These are phyloP conservation scores for Lottia gigantea DNA, from an alignment of 2,888 invertebrate genomes.

Conservation along the genomic window DNA sequence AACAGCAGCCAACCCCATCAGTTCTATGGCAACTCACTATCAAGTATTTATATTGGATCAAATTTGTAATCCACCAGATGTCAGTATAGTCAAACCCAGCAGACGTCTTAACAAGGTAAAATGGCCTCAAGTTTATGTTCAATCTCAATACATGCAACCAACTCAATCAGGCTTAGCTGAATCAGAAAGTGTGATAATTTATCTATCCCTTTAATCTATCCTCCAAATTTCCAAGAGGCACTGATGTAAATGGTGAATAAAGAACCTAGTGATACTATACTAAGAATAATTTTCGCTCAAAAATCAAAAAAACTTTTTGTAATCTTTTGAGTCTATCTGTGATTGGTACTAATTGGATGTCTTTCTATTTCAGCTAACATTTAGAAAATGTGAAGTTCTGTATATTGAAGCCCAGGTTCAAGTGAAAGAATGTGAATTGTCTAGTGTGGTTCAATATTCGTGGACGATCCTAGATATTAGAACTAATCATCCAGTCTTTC, in stretches of 20 bases:
- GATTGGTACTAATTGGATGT: no score
- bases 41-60: slow-evolving; percentile 55
- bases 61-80: slow-evolving; percentile 50
- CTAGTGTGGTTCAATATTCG: slow-evolving; percentile 35
- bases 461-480: slow-evolving; percentile 44
- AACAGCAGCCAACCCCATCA: slow-evolving; percentile 53
- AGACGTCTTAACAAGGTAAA: background rate
- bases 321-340: no score
- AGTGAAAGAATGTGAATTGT: slow-evolving; percentile 43
- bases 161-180: no score
- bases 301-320: no score
- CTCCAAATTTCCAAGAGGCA: no score
- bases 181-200: no score
- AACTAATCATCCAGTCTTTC: slow-evolving; percentile 12
- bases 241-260: no score
- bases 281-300: no score
- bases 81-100: slow-evolving; percentile 39
- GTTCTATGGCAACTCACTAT: slow-evolving; percentile 43
- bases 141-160: no score
- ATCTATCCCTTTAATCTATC: no score
- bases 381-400: slow-evolving; percentile 35
- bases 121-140: background rate
- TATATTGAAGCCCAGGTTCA: slow-evolving; percentile 52
- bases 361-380: slow-evolving; percentile 22
- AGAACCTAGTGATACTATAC: no score